Conservation (phyloP, 2,797 vertebrate genomes). For the Darevskia mixta region DNA sequence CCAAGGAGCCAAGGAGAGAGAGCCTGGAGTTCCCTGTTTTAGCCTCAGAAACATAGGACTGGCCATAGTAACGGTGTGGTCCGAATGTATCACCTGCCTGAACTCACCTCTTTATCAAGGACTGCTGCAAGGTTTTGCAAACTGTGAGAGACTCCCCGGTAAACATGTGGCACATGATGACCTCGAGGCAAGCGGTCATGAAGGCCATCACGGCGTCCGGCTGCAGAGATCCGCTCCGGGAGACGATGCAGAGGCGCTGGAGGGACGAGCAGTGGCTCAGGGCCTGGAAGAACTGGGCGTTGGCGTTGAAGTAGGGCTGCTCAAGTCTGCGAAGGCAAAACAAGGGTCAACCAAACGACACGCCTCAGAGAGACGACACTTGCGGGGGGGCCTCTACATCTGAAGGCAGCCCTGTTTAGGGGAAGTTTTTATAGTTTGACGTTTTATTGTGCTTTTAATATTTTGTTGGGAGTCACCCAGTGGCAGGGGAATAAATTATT, state of each 20-base stretch:
- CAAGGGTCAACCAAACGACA: neutral
- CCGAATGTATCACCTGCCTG: conserved; percentile 27
- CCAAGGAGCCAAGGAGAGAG: neutral
- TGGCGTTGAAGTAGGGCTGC: conserved; percentile 93
- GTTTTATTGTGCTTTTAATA: too few relatives aligned
- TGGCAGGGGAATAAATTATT: too few relatives aligned
- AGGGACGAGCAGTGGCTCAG: conserved; percentile 89
- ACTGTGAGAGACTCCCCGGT: conserved; percentile 90
- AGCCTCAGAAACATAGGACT: too few relatives aligned
- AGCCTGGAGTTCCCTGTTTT: too few relatives aligned
- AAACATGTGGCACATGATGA: conserved; percentile 96
- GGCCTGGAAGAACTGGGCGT: conserved; percentile 90
- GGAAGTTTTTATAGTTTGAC: too few relatives aligned
- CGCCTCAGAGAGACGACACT: neutral
- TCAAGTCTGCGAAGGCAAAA: conserved; percentile 85
- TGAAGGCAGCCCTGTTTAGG: too few relatives aligned
- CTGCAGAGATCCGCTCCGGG: conserved; percentile 93
- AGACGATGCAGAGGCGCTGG: conserved; percentile 92
- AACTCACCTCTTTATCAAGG: conserved; percentile 88
- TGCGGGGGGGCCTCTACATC: too few relatives aligned
- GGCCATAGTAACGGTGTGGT: fast-evolving
- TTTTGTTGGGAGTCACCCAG: too few relatives aligned
- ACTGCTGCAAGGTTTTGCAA: conserved; percentile 91
- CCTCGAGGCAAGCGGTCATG: conserved; percentile 85
- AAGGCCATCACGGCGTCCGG: conserved; percentile 86